Conservation (phyloP, 37 sponge, comb jelly and placozoan species). For the Dysidea cf. avara region DNA sequence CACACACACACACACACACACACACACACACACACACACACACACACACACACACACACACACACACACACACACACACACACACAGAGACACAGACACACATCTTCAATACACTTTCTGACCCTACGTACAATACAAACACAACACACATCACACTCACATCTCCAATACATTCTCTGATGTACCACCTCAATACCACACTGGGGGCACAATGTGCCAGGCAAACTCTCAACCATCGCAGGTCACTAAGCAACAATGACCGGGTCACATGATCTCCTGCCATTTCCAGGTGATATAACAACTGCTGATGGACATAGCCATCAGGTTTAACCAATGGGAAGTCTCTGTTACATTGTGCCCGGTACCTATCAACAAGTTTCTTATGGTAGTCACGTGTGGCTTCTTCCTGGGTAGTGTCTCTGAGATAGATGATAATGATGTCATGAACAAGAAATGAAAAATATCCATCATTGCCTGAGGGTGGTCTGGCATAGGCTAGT, state of each 20-base stretch:
- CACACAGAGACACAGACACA: conserved; percentile 33
- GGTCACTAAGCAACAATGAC: conserved; percentile 36
- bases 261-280: conserved; percentile 46
- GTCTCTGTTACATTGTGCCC: too few relatives aligned
- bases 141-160: background rate
- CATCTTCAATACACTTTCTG: background rate
- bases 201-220: background rate
- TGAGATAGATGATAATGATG: conserved; percentile 58
- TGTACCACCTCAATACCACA: background rate
- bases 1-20: too few relatives aligned
- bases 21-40: too few relatives aligned
- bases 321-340: conserved; percentile 1
- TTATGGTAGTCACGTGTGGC: conserved; percentile 24
- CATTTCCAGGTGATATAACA: conserved; percentile 23
- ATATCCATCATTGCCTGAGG: conserved; percentile 6
- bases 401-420: conserved; percentile 1
- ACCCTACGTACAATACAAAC: background rate
- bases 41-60: conserved; percentile 7
- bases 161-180: background rate
- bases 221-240: background rate
- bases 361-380: conserved; percentile 5
- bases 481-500: conserved; percentile 32
- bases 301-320: background rate
- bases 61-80: conserved; percentile 30
- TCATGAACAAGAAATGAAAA: conserved; percentile 30